A percentile compares a stretch with the other conserved stretches of the same genome.
Evolutionary conservation across 1,140 invertebrate species (phyloP).

Genomic region (Rhynchophorus ferrugineus): DNA sequence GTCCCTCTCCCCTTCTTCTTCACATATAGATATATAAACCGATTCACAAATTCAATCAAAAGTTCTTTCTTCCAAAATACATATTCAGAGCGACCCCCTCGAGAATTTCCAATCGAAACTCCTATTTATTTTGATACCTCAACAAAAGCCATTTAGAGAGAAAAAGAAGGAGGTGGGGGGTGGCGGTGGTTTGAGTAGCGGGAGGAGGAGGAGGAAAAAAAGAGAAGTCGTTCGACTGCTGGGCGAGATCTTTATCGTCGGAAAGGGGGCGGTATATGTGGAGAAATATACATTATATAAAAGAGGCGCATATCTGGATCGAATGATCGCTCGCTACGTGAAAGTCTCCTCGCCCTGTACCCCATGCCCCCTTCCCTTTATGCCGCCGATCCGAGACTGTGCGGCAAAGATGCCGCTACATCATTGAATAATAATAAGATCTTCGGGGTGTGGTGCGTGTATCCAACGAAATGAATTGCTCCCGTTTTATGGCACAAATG

Average conservation of each 20-base stretch:
- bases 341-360: not conserved
- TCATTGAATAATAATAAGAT: slow-evolving; percentile 39
- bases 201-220: no score
- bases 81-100: slow-evolving; percentile 20
- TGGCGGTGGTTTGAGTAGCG: no score
- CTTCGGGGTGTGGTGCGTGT: slow-evolving; percentile 29
- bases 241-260: slow-evolving; percentile 22
- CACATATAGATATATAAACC: not conserved
- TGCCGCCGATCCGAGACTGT: not conserved
- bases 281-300: slow-evolving; percentile 27
- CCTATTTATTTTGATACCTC: slow-evolving; percentile 27
- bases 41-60: slow-evolving; percentile 23
- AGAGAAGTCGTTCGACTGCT: no score
- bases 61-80: slow-evolving; percentile 21
- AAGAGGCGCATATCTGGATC: slow-evolving; percentile 25
- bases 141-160: slow-evolving; percentile 25
- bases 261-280: slow-evolving; percentile 22
- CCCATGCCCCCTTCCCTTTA: not conserved
- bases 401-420: slow-evolving; percentile 29
- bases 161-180: no score
- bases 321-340: slow-evolving; percentile 22
- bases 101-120: slow-evolving; percentile 23
- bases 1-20: not conserved
- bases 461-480: slow-evolving; percentile 38
- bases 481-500: slow-evolving; percentile 36